These are phyloP conservation scores for Aepyceros melampus DNA, from an alignment of 2,113 vertebrate genomes.

Conservation along the genomic window DNA sequence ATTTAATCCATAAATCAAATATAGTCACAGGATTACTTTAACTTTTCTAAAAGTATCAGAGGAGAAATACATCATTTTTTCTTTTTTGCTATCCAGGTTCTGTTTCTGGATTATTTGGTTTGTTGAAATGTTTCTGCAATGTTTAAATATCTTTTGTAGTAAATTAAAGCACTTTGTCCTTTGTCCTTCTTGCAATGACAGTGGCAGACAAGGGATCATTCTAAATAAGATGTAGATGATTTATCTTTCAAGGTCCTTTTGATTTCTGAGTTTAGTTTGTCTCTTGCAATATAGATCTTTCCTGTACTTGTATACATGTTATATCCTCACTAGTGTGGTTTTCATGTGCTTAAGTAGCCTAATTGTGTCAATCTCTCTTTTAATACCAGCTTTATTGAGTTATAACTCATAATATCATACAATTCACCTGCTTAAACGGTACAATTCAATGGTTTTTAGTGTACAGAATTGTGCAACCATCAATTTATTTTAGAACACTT, in stretches of 20 bases:
- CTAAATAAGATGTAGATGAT: neutral
- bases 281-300: neutral
- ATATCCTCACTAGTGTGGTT: neutral
- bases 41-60: conserved; percentile 17
- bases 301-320: neutral
- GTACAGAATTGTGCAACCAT: neutral
- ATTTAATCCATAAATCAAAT: conserved; percentile 17
- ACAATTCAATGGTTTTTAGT: neutral
- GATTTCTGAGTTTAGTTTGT: conserved; percentile 15
- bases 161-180: neutral
- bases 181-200: neutral
- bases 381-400: neutral
- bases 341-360: neutral
- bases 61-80: neutral
- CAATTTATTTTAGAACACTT: conserved; percentile 9
- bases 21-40: neutral
- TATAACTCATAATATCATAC: neutral
- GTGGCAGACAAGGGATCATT: neutral
- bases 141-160: neutral
- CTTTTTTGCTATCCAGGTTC: neutral
- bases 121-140: neutral
- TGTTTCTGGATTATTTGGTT: conserved; percentile 15
- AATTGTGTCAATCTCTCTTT: neutral
- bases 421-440: neutral
- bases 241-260: neutral